Percentiles rank a stretch among this genome's conserved stretches.
Conservation (phyloP, 2,888 invertebrate genomes). For the Thysanoteuthis rhombus region DNA sequence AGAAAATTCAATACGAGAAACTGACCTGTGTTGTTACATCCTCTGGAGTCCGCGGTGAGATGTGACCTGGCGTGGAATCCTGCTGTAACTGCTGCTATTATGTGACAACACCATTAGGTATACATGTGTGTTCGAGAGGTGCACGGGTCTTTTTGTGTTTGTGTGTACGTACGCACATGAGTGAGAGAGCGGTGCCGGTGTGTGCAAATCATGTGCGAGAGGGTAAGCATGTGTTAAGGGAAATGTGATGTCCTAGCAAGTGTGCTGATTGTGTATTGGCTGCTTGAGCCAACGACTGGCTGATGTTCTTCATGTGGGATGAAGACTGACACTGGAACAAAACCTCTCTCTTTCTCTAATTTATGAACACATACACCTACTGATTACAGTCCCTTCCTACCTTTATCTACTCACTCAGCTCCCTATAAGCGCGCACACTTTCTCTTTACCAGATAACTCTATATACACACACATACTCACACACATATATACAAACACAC, state of each 20-base stretch:
- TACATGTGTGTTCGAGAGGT: background rate
- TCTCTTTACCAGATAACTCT: no score
- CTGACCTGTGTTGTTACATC: background rate
- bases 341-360: background rate
- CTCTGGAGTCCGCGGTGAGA: background rate
- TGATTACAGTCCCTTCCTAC: background rate
- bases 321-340: background rate
- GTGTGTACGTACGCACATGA: background rate
- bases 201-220: background rate
- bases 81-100: background rate
- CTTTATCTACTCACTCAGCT: background rate
- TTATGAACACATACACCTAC: background rate
- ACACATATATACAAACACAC: no score
- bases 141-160: background rate
- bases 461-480: background rate
- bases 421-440: background rate
- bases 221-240: background rate
- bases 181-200: background rate
- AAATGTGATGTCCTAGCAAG: background rate
- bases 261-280: background rate
- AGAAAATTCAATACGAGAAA: background rate
- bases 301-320: background rate
- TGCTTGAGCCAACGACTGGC: background rate
- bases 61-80: background rate
- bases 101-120: slow-evolving; percentile 12